Percentiles rank a stretch among this genome's conserved stretches.
phyloP scores from a whole-genome alignment of 1,140 invertebrate genomes.

The Pygmarrhopalites habei region DNA sequence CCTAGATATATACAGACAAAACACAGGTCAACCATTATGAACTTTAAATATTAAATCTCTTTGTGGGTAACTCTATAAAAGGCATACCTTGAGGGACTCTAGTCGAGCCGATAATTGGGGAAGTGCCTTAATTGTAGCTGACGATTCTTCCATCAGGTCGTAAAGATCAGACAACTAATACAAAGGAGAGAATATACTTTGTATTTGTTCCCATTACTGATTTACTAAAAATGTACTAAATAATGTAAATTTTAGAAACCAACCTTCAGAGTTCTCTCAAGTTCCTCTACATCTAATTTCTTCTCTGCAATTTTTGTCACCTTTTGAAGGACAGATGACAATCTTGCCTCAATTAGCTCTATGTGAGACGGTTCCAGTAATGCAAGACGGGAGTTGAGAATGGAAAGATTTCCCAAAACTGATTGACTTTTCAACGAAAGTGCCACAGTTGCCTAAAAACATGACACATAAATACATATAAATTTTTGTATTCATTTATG shows the following conservation, averaged over 20 bases:
- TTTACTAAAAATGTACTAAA: background rate
- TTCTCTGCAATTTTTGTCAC: slow-evolving; percentile 50
- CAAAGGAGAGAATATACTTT: slow-evolving; percentile 17
- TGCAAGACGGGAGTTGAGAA: slow-evolving; percentile 48
- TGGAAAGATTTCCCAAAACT: slow-evolving; percentile 46
- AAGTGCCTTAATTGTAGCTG: slow-evolving; percentile 31
- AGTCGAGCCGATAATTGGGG: slow-evolving; percentile 31
- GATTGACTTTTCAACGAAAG: slow-evolving; percentile 45
- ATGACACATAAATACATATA: slow-evolving; percentile 14
- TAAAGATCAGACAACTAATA: slow-evolving; percentile 36
- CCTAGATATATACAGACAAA: too few species aligned
- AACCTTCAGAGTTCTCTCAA: slow-evolving; percentile 39
- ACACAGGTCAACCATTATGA: too few species aligned
- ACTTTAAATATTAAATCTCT: too few species aligned
- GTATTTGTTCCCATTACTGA: background rate
- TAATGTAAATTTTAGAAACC: background rate
- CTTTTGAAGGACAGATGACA: slow-evolving; percentile 48
- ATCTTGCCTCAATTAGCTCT: slow-evolving; percentile 49
- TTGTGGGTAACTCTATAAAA: too few species aligned
- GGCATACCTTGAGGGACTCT: slow-evolving; percentile 21
- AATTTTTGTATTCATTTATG: background rate
- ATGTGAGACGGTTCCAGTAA: slow-evolving; percentile 49
- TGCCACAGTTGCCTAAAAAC: slow-evolving; percentile 40
- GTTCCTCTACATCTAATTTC: slow-evolving; percentile 41
- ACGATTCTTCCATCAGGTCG: slow-evolving; percentile 38